These are phyloP conservation scores for Spinus pinus DNA, from an alignment of 2,797 vertebrate species.

Conservation along the genomic window DNA sequence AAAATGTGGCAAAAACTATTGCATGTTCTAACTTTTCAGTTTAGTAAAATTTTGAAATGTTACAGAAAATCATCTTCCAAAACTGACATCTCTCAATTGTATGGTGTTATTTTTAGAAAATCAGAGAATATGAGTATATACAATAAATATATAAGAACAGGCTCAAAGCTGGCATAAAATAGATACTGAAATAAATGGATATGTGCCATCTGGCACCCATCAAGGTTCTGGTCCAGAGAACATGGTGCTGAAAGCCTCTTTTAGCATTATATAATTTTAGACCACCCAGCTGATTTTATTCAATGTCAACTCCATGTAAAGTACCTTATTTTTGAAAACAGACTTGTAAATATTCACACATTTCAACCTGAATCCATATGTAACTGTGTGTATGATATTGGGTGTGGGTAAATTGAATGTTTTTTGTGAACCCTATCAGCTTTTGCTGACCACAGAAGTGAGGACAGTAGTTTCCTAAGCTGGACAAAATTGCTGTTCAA, in stretches of 20 bases:
- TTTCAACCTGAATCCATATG: not conserved
- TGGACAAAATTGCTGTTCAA: not conserved
- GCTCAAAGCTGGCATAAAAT: not conserved
- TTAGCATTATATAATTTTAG: not conserved
- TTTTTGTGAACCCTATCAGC: not conserved
- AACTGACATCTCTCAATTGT: not conserved
- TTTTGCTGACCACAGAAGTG: not conserved
- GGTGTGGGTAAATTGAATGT: not conserved
- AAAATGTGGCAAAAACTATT: conserved; percentile 11
- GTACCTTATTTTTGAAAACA: not conserved
- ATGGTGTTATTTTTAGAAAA: conserved; percentile 26
- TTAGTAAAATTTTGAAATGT: conserved; percentile 19
- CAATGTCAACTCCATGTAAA: not conserved
- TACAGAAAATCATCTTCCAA: conserved; percentile 9
- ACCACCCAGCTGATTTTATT: not conserved
- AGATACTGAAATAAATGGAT: not conserved
- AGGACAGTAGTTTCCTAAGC: not conserved
- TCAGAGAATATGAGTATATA: not conserved
- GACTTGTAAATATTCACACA: not conserved
- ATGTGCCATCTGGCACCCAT: not conserved
- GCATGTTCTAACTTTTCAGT: not conserved
- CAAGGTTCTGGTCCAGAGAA: not conserved
- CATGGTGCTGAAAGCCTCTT: not conserved
- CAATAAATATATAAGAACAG: not conserved
- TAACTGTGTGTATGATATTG: not conserved